Evolutionary conservation across 2,797 vertebrate species (phyloP), one percentile per base, ranked within the genome.

Genomic region (Leptoclinus maculatus): DNA sequence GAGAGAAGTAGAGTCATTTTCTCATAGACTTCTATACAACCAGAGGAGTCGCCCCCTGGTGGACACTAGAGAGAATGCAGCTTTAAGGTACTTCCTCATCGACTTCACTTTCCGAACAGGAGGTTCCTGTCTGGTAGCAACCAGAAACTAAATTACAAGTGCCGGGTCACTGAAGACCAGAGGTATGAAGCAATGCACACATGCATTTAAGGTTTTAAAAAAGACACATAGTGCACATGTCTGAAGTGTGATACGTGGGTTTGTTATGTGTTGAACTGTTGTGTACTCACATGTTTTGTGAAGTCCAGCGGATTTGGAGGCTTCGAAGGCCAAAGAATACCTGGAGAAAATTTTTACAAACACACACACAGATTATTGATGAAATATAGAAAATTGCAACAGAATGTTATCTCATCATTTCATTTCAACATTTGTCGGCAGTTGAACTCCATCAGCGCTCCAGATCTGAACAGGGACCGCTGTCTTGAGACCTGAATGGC

Each of bases 261-360:
- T 51, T 66, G 14, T 43, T 13, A 7, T 29, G 17, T 23, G 3
- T 71, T 12, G 5, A 53, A 34, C 16, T 21, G 25, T 7, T 41
- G 16, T 41, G 16, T 21, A 83, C 91, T 93, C 85, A 96, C 95
- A 12, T 96, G 95, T 51, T 94, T 51, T 41, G 58, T 70, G 66
- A 95, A 93, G 72, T 95, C 85, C 66, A 71, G 27, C 0, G 94
- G 91, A 74, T 90, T 66, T 1, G 83, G 72, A 60, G 66, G 88
- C 4, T 5, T 41, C 1, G 58, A 71, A 23, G 62, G 49, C 17
- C 53, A 85, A 5, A 74, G 82, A 27, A 69, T 66, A 54, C 60
- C 82, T 87, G 80, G 27, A 56, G 41, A 39, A 66, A 54, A 76
- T 7, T 4, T 38, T n/a, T 5, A 39, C 0, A 27, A 58, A 53